Percentiles rank a stretch among this genome's conserved stretches.
phyloP scores from a whole-genome alignment of 64 coral and sea anemone genomes.

The Catalaphyllia jardinei region DNA sequence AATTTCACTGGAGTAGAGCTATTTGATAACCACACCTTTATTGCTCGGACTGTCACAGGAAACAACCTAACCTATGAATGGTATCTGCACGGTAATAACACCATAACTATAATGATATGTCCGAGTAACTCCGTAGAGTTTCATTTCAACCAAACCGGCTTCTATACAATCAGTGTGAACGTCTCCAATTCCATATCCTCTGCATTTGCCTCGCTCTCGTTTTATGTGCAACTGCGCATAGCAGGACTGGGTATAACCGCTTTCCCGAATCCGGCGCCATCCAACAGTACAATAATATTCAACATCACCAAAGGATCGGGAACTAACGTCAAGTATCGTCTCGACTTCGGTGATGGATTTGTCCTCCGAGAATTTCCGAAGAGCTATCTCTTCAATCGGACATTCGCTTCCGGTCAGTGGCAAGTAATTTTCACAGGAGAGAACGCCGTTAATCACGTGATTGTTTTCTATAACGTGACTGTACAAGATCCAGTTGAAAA shows the following conservation, averaged over 20 bases:
- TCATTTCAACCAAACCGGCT: slow-evolving; percentile 59
- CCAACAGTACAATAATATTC: slow-evolving; percentile 76
- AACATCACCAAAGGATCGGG: slow-evolving; percentile 74
- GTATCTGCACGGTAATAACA: slow-evolving; percentile 36
- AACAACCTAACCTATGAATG: slow-evolving; percentile 85
- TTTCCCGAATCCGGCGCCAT: slow-evolving; percentile 77
- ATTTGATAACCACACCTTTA: slow-evolving; percentile 70
- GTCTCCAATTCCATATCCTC: slow-evolving; percentile 74
- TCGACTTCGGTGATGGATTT: slow-evolving; percentile 84
- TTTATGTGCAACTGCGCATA: slow-evolving; percentile 64
- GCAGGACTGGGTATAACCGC: slow-evolving; percentile 58
- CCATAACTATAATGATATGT: slow-evolving; percentile 39
- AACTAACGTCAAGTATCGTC: slow-evolving; percentile 65
- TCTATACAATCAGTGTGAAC: slow-evolving; percentile 65
- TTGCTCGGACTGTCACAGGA: slow-evolving; percentile 33
- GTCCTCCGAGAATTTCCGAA: slow-evolving; percentile 39
- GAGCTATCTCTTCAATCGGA: slow-evolving; percentile 64
- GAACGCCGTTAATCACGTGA: slow-evolving; percentile 74
- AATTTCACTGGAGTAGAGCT: slow-evolving; percentile 70
- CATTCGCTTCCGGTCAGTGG: slow-evolving; percentile 67
- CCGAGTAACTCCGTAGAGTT: slow-evolving; percentile 25
- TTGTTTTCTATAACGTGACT: slow-evolving; percentile 83
- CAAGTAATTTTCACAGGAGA: slow-evolving; percentile 71
- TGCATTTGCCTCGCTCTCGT: slow-evolving; percentile 16
- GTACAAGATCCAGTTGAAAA: slow-evolving; percentile 76